Evolutionary conservation across 2,888 invertebrate genomes (phyloP).

Genomic region (Cryptops parisi): DNA sequence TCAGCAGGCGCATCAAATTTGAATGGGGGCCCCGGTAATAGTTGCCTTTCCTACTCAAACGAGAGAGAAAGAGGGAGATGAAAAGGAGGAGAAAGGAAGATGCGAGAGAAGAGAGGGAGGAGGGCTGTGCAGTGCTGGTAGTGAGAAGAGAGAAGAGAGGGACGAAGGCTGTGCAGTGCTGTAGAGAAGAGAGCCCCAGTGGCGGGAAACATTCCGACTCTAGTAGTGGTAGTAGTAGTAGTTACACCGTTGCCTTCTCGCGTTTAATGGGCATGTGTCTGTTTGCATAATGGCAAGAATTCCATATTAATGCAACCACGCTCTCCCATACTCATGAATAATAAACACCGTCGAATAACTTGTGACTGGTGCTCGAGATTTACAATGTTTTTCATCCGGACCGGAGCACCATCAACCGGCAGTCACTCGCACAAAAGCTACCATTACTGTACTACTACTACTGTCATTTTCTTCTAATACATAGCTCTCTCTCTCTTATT

Average conservation of each 20-base stretch:
- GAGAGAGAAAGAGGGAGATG: too few species aligned
- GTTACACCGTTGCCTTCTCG: not conserved
- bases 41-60: too few species aligned
- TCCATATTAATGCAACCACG: slow-evolving; percentile 12
- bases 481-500: too few species aligned
- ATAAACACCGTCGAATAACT: slow-evolving; percentile 11
- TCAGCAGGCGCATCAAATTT: slow-evolving; percentile 10
- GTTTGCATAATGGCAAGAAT: slow-evolving; percentile 14
- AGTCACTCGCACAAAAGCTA: not conserved
- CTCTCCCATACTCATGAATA: slow-evolving; percentile 13
- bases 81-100: too few species aligned
- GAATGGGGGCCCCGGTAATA: slow-evolving; percentile 5
- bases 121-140: too few species aligned
- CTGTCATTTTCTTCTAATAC: too few species aligned
- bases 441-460: too few species aligned
- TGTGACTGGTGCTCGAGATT: slow-evolving; percentile 7
- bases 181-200: not conserved
- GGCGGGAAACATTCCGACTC: slow-evolving; percentile 9
- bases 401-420: not conserved
- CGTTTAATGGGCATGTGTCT: slow-evolving; percentile 12
- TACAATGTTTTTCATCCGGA: slow-evolving; percentile 10
- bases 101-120: too few species aligned
- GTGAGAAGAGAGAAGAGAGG: too few species aligned
- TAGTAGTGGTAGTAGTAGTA: slow-evolving; percentile 1
- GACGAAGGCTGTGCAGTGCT: too few species aligned